Percentiles rank a stretch among this genome's conserved stretches.
phyloP scores from a whole-genome alignment of 2,113 vertebrate species.

The Garra rufa region DNA sequence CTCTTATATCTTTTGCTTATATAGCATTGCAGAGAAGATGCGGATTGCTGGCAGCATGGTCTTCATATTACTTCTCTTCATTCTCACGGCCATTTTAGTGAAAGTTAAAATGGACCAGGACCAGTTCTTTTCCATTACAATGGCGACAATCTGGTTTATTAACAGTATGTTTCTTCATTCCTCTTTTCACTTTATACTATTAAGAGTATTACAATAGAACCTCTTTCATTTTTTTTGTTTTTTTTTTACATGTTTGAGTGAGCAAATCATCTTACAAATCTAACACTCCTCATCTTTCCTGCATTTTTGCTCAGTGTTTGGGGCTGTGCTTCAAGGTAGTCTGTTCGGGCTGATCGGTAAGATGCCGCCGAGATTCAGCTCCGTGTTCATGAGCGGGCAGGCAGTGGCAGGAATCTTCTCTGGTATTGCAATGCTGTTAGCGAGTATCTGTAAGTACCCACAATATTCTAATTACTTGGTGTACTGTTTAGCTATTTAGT shows the following conservation, averaged over 20 bases:
- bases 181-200: background rate
- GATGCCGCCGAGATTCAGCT: constrained; percentile 83
- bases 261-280: background rate
- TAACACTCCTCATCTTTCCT: background rate
- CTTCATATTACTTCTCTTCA: constrained; percentile 65
- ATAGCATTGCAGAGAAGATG: constrained; percentile 50
- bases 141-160: constrained; percentile 88
- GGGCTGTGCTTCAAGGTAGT: constrained; percentile 88
- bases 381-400: constrained; percentile 92
- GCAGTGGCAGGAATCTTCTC: constrained; percentile 89
- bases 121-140: constrained; percentile 86
- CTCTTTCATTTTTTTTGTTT: no score
- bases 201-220: background rate
- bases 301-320: constrained; percentile 72
- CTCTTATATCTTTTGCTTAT: background rate
- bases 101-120: constrained; percentile 75
- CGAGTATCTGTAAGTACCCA: constrained; percentile 84
- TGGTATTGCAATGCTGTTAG: constrained; percentile 84
- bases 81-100: constrained; percentile 80
- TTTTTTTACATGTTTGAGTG: no score
- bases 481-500: background rate
- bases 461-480: background rate
- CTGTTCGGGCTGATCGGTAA: constrained; percentile 87
- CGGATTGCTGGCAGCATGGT: constrained; percentile 62
- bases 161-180: constrained; percentile 81